Conservation (phyloP, 2,888 invertebrate genomes). For the Augiades crinisus region DNA sequence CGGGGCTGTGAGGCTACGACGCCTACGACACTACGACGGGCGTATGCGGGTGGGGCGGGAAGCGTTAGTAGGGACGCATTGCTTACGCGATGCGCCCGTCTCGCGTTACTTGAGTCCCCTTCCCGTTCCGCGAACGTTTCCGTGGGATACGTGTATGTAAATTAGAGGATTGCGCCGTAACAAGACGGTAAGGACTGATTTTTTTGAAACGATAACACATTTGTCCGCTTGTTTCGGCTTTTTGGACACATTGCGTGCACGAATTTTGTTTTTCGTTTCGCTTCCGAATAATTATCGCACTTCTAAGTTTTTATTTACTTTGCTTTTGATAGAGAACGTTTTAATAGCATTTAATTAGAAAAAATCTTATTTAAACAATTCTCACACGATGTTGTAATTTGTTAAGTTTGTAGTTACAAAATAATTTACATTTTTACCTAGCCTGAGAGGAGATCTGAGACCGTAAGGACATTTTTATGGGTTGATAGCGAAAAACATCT, state of each 20-base stretch:
- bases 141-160: constrained; percentile 17
- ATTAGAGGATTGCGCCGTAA: constrained; percentile 20
- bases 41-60: constrained; percentile 29
- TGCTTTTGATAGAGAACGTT: no score
- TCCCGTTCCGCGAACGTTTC: constrained; percentile 13
- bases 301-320: no score
- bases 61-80: constrained; percentile 65
- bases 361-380: no score
- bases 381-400: no score
- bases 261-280: no score
- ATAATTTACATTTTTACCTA: no score
- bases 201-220: constrained; percentile 2
- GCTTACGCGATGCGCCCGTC: constrained; percentile 58
- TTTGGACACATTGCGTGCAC: not conserved
- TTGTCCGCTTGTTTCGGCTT: not conserved
- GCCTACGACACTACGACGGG: constrained; percentile 29
- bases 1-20: not conserved
- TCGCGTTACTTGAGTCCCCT: constrained; percentile 39
- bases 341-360: no score
- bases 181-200: constrained; percentile 41
- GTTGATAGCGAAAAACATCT: no score
- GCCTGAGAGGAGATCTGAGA: no score
- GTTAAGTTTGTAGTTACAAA: no score
- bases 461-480: no score
- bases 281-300: no score